Evolutionary conservation across 2,797 vertebrate species (phyloP).

Genomic region (Psittacula echo): DNA sequence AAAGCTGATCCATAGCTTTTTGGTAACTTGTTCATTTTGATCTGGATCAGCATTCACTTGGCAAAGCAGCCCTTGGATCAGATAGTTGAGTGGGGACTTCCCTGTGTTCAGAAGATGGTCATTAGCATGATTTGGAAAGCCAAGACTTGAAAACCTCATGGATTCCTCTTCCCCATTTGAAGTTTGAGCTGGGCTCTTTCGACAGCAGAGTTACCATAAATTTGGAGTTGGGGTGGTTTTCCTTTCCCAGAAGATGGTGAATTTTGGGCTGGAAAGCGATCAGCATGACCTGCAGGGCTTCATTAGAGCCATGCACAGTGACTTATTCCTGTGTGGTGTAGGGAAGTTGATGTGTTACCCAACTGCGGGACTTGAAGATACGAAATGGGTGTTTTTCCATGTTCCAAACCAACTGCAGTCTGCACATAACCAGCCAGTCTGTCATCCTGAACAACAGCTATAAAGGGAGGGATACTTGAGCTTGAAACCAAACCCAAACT

Average conservation of each 20-base stretch:
- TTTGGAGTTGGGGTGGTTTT: neutral
- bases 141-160: neutral
- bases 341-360: neutral
- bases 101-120: neutral
- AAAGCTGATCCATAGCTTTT: neutral
- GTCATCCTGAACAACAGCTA: neutral
- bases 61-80: neutral
- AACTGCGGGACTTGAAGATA: neutral
- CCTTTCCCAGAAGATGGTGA: neutral
- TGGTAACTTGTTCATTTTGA: neutral
- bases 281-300: accelerated
- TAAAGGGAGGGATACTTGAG: neutral
- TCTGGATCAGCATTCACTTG: neutral
- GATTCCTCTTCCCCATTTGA: neutral
- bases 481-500: neutral
- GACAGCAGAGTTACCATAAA: neutral
- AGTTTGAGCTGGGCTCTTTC: neutral
- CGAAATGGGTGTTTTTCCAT: neutral
- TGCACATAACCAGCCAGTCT: neutral
- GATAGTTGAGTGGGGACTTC: neutral
- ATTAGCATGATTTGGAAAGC: neutral
- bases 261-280: neutral
- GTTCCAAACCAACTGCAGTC: neutral
- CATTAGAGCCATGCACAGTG: neutral
- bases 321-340: neutral